These are phyloP conservation scores for Cheilosia grossa DNA, from an alignment of 2,888 invertebrate genomes.

Conservation along the genomic window DNA sequence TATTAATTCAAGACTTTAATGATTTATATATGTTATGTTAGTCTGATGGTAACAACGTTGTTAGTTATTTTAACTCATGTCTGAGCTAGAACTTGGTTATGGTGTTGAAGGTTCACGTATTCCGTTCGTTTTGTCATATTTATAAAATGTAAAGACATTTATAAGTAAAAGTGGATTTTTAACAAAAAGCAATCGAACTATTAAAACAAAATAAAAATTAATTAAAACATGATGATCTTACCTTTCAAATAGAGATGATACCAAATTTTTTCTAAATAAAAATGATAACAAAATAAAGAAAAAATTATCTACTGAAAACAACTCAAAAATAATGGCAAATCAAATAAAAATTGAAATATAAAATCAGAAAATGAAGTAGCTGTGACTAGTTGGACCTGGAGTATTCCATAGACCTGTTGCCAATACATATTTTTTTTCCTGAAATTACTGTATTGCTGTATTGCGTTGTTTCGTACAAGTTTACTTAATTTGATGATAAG, in stretches of 20 bases:
- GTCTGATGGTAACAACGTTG: neutral
- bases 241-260: constrained; percentile 55
- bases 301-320: constrained; percentile 10
- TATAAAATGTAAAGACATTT: neutral
- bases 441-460: no score
- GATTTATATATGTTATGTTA: no score
- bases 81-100: neutral
- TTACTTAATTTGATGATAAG: no score
- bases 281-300: constrained; percentile 10
- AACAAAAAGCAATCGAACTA: neutral
- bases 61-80: neutral
- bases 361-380: no score
- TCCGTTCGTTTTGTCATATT: neutral
- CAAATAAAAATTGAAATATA: neutral
- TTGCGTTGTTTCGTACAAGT: no score
- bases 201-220: neutral
- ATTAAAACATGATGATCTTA: constrained; percentile 38
- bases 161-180: no score
- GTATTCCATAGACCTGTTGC: no score
- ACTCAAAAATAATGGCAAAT: constrained; percentile 4
- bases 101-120: neutral
- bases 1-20: no score
- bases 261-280: constrained; percentile 46
- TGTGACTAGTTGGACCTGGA: no score
- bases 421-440: no score